Evolutionary conservation across 1,140 invertebrate species (phyloP), one percentile per base, ranked within the genome.

Genomic region (Limonius californicus): DNA sequence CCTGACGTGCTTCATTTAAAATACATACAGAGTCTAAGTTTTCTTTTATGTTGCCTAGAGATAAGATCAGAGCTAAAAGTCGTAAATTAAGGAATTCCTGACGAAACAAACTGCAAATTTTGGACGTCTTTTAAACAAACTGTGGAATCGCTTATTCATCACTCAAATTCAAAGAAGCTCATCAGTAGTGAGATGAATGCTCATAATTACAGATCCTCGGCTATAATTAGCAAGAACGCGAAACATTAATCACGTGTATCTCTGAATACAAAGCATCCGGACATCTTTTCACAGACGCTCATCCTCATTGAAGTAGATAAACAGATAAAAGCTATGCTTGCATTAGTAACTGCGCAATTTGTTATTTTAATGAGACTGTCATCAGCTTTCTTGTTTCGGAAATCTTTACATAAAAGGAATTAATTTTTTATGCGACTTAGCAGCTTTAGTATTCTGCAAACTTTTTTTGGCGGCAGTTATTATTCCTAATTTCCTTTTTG

Each of bases 231-330:
- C 14, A 18, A 50, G 20, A 50, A 50, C 45, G 45, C 35, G 45
- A 19, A 19, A 50, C 45, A 50, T 50, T 50, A 50, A 50, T 50
- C 45, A 50, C 16, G 42, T 18, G 42, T 45, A 45, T 45, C 42
- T 27, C 9, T 45, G 42, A 45, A 45, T 45, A 45, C 42, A 45
- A 45, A 45, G 16, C 42, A 45, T 18, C 3, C n/a, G 2, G 42
- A 12, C 16, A 45, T 45, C 42, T 45, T 18, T 18, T 18, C n/a
- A n/a, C 42, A 45, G 16, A 45, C n/a, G 42, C n/a, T 45, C n/a
- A 45, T 15, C n/a, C n/a, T 45, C n/a, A 45, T 15, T 15, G 42
- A n/a, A 18, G n/a, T 45, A 45, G 42, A 45, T 45, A 45, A 15
- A 45, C 42, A 45, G 42, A 45, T 45, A 45, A 45, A 45, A 45